Conservation (phyloP, 2,888 invertebrate species). For the Adelphocoris suturalis region DNA sequence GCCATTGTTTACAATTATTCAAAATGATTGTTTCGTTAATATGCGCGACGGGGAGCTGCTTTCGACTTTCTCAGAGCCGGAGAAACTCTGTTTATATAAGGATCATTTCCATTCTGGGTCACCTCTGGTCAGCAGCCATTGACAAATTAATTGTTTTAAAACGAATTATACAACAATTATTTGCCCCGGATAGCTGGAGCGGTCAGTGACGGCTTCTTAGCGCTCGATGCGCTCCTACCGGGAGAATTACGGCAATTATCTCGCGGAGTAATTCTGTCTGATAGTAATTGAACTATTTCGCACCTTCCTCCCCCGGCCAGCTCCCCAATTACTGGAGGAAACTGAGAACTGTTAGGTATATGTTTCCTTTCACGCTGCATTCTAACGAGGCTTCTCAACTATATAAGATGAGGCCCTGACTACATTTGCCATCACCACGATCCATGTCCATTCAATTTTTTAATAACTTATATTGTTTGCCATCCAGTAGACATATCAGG, state of each 20-base stretch:
- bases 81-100: not conserved
- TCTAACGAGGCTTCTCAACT: not conserved
- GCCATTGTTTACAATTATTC: not conserved
- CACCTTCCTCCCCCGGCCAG: not conserved
- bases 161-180: constrained; percentile 33
- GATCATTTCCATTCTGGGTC: constrained; percentile 42
- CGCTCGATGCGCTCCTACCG: constrained; percentile 24
- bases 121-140: constrained; percentile 22
- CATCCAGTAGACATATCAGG: too few relatives aligned
- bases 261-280: not conserved
- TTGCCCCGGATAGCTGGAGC: constrained; percentile 8
- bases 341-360: not conserved
- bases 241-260: constrained; percentile 9
- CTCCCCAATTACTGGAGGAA: not conserved
- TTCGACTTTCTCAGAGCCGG: constrained; percentile 20
- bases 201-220: constrained; percentile 32
- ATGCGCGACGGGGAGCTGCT: not conserved
- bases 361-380: constrained; percentile 39
- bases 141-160: constrained; percentile 24
- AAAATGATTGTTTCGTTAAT: not conserved
- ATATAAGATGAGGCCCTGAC: too few relatives aligned
- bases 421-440: too few relatives aligned
- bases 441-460: too few relatives aligned
- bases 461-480: too few relatives aligned
- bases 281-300: constrained; percentile 54